Evolutionary conservation across 1,140 invertebrate species (phyloP).

Genomic region (Oryctes rhinoceros): DNA sequence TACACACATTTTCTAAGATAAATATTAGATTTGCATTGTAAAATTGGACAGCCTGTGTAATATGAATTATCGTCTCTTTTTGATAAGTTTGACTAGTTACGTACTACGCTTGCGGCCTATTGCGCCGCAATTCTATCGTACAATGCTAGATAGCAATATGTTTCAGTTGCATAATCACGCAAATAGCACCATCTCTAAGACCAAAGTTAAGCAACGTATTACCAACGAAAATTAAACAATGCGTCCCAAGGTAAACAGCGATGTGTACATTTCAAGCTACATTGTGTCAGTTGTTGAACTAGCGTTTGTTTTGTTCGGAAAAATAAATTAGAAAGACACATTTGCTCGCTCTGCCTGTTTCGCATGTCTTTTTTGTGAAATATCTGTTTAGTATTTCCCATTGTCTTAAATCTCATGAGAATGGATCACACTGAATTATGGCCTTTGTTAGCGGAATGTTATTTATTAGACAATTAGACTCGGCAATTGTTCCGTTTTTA

Average conservation of each 20-base stretch:
- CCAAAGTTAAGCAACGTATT: too few relatives aligned
- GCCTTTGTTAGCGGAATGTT: slow-evolving; percentile 26
- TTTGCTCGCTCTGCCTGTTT: slow-evolving; percentile 9
- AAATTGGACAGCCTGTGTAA: too few relatives aligned
- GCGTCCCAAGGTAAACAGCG: neutral
- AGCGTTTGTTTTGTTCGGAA: slow-evolving; percentile 12
- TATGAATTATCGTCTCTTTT: too few relatives aligned
- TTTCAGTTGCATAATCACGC: too few relatives aligned
- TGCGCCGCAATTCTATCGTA: too few relatives aligned
- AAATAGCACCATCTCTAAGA: too few relatives aligned
- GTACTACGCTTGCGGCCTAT: too few relatives aligned
- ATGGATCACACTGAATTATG: slow-evolving; percentile 21
- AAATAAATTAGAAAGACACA: slow-evolving; percentile 29
- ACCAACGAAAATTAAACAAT: too few relatives aligned
- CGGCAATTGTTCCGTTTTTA: slow-evolving; percentile 21
- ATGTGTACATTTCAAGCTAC: neutral
- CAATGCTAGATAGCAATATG: too few relatives aligned
- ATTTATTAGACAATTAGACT: slow-evolving; percentile 35
- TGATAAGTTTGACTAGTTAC: too few relatives aligned
- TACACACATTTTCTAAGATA: too few relatives aligned
- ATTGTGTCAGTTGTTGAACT: neutral
- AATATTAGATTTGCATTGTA: too few relatives aligned
- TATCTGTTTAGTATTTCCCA: slow-evolving; percentile 28
- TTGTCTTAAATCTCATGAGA: slow-evolving; percentile 37
- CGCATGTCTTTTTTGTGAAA: slow-evolving; percentile 28